Evolutionary conservation across 2,797 vertebrate genomes (phyloP), one percentile per base, ranked within the genome.

Genomic region (Lerista edwardsae): DNA sequence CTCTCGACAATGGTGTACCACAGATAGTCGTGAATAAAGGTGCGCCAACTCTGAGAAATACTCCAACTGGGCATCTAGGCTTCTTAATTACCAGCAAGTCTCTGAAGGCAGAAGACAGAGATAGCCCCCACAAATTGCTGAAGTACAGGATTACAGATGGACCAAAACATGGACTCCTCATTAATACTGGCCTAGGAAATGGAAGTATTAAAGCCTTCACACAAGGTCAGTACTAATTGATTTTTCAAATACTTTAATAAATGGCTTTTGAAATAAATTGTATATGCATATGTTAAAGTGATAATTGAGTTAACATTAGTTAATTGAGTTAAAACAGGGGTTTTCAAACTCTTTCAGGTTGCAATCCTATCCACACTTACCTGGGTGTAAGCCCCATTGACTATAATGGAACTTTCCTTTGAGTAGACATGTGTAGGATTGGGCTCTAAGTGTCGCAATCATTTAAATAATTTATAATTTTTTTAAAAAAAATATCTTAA

Each of bases 1-100:
- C 97, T 0, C 91, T 97, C 55, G 96, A 97, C 89, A 97, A 97
- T 12, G 96, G 97, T 21, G 87, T 97, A 31, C 97, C 97, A 14
- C 97, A 97, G 92, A 96, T 98, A 80, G 89, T 96, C 78, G 95
- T 97, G 41, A 98, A 98, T 92, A 98, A 96, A 88, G 97, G 96
- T 51, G 97, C 96, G 9, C 90, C 95, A 23, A 95, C 97, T 4
- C 94, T 98, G 39, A 97, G 95, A 91, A 88, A 89, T 47, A 96
- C 98, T 82, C 95, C 91, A 71, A 95, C 95, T 10, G 97, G 97
- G 17, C 97, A 97, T 59, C 73, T 97, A 55, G 97, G 97, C 68
- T 98, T 97, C 90, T 82, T 97, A 74, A 96, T 98, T 86, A 98
- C 97, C 74, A 97, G 95, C 91, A 97, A 97, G 89, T 91, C 91